phyloP scores from a whole-genome alignment of 2,888 invertebrate species.

The Reticulitermes lucifugus region DNA sequence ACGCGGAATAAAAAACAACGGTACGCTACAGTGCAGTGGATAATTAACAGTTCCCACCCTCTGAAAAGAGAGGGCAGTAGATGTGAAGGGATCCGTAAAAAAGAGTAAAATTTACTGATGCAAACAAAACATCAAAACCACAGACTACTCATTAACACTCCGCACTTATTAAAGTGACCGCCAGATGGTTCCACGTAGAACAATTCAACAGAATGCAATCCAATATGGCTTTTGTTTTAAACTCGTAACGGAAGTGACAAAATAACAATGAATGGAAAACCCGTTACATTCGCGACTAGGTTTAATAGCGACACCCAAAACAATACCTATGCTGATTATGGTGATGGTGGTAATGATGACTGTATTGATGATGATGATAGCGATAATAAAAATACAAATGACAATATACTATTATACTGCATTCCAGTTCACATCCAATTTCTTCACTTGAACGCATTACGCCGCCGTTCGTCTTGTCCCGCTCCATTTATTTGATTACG shows the following conservation, averaged over 20 bases:
- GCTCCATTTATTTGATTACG: too few relatives aligned
- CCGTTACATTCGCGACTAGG: too few relatives aligned
- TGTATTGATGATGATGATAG: too few relatives aligned
- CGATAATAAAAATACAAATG: too few relatives aligned
- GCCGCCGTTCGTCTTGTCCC: too few relatives aligned
- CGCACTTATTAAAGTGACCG: constrained; percentile 10
- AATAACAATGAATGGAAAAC: not conserved
- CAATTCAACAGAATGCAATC: not conserved
- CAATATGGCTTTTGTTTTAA: not conserved
- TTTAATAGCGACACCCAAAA: too few relatives aligned
- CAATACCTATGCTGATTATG: too few relatives aligned
- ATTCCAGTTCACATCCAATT: too few relatives aligned
- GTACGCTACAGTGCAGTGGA: constrained; percentile 14
- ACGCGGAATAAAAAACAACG: not conserved
- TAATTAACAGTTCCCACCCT: constrained; percentile 29
- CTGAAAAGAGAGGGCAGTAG: not conserved
- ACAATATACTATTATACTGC: too few relatives aligned
- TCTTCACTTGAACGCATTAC: too few relatives aligned
- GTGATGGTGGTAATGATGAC: too few relatives aligned
- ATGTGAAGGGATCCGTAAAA: not conserved
- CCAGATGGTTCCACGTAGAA: not conserved
- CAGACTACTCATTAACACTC: constrained; percentile 15
- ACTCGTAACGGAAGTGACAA: not conserved
- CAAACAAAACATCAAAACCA: constrained; percentile 31
- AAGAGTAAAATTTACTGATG: constrained; percentile 29